phyloP scores from a whole-genome alignment of 2,888 invertebrate genomes.

The Leptodirus hochenwartii region DNA sequence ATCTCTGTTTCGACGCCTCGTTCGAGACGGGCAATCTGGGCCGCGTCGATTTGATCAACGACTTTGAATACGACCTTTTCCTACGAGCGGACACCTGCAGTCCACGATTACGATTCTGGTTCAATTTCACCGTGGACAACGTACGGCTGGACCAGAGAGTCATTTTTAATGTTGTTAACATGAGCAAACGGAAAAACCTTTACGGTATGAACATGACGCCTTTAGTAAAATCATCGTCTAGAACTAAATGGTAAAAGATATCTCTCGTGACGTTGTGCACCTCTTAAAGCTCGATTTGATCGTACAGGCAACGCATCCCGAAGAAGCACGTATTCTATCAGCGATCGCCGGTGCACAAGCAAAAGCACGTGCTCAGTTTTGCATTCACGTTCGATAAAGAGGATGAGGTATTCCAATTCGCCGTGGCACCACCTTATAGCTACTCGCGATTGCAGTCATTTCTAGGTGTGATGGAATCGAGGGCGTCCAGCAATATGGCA shows the following conservation, averaged over 20 bases:
- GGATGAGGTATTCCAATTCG: constrained; percentile 90
- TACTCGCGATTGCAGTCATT: constrained; percentile 79
- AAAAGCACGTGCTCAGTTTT: constrained; percentile 83
- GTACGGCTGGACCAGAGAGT: constrained; percentile 86
- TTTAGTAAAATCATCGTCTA: constrained; percentile 75
- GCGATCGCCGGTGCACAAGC: constrained; percentile 71
- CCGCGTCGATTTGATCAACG: constrained; percentile 83
- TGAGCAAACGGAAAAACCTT: constrained; percentile 79
- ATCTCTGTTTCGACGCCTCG: constrained; percentile 91
- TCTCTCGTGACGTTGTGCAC: background rate
- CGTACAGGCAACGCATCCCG: constrained; percentile 52
- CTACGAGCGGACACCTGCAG: constrained; percentile 93
- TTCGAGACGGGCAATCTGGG: constrained; percentile 95
- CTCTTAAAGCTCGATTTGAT: background rate
- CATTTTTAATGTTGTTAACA: constrained; percentile 92
- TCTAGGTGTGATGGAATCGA: constrained; percentile 51
- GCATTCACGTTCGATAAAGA: constrained; percentile 90
- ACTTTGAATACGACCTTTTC: constrained; percentile 91
- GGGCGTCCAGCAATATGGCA: constrained; percentile 31
- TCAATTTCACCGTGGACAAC: constrained; percentile 96
- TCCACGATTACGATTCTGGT: constrained; percentile 87
- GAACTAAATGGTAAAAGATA: constrained; percentile 71
- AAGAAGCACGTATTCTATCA: constrained; percentile 81
- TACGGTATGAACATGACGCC: constrained; percentile 87
- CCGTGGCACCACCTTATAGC: constrained; percentile 88